Base-by-base conservation (phyloP, 1,140 invertebrate genomes). In the Hesperophylax magnus region DNA sequence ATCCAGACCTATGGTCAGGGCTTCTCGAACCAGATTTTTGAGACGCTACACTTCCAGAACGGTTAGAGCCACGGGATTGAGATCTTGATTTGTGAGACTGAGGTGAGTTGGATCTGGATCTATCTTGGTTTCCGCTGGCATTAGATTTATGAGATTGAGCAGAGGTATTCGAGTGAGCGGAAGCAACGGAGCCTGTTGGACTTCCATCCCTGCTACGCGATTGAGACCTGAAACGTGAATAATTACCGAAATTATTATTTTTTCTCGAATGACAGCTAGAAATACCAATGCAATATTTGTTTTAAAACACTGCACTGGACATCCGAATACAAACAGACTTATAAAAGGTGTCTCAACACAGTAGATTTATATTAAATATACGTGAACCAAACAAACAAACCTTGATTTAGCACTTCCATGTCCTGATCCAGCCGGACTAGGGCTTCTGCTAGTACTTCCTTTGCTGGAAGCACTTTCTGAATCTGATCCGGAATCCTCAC, bases 381-480 rank as follows among this genome's bases (percentile, higher is more conserved):
- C 39, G 39, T 14, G 11, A 47, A 67, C 17, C 2, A 31, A n/a
- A 72, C 17, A 63, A 53, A 78, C 27, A 67, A 67, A 79, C 77
- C 77, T 79, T 11, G 78, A 79, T 88, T 88, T 82, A 80, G 86
- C 88, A 39, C 84, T 86, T 80, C 86, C 87, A 31, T 61, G 87
- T 15, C 86, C 86, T 22, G 86, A 86, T 9, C 84, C 85, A 79
- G 87, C 86, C 15, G 91, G 90, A 53, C 90, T 91, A 15, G 86
- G 87, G 75, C 90, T 91, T 18, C 90, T 89, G 79, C 90, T 91
- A 22, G 86, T 87, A 79, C 90, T 91, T 39, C 82, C 82, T 56
- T 54, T 86, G 85, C 69, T 79, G 8, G 90, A 91, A 7, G 86
- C 91, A 78, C 90, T 91, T 14, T 89, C 90, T 14, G 91, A 91